phyloP scores from a whole-genome alignment of 2,797 vertebrate genomes.

The Phataginus tricuspis region DNA sequence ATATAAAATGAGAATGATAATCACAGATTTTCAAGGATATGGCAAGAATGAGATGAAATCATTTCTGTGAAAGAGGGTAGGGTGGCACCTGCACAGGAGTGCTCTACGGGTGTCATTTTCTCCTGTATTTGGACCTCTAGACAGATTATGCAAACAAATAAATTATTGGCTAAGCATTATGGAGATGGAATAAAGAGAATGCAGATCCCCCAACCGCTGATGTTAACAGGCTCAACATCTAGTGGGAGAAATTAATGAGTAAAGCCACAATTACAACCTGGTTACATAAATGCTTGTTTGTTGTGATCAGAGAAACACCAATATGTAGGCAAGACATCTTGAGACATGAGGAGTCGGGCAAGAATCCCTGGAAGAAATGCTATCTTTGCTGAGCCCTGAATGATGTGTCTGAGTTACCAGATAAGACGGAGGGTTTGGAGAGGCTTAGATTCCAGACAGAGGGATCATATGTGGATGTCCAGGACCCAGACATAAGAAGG shows the following conservation, averaged over 20 bases:
- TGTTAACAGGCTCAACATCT: not conserved
- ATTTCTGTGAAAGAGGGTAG: not conserved
- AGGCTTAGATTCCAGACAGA: not conserved
- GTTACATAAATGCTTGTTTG: not conserved
- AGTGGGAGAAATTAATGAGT: not conserved
- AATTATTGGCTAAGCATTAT: not conserved
- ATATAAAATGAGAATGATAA: not conserved
- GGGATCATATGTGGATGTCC: not conserved
- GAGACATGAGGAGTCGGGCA: not conserved
- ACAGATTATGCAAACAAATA: not conserved
- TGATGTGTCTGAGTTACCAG: not conserved
- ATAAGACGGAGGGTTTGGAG: not conserved
- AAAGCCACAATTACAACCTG: not conserved
- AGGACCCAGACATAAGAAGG: not conserved
- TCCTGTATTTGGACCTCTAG: not conserved
- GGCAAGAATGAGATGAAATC: not conserved
- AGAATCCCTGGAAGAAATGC: not conserved
- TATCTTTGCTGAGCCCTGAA: not conserved
- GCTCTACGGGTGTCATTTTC: not conserved
- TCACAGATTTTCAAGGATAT: not conserved
- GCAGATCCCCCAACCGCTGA: not conserved
- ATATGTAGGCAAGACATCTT: not conserved
- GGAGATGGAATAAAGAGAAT: not conserved
- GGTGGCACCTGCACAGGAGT: fast-evolving
- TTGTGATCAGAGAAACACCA: not conserved